Base-by-base conservation (phyloP, 1,140 invertebrate genomes). In the Scylla paramamosain region DNA sequence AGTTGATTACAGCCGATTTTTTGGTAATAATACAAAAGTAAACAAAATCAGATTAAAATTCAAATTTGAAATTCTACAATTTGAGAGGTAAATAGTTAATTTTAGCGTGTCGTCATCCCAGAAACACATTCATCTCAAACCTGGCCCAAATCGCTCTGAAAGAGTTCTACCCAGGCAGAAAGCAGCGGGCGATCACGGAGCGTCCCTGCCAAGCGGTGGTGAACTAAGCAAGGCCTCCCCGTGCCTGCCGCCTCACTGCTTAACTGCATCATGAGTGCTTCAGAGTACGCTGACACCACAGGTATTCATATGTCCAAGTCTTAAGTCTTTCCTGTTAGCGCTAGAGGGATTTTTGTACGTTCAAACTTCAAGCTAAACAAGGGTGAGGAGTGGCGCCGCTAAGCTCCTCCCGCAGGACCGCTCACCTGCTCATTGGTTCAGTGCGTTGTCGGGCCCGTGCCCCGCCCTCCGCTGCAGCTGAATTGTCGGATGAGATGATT, bases 401-500 rank as follows among this genome's bases (percentile, higher is more conserved):
- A 77, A 7, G n/a, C 20, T n/a, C 67, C 67, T 77, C 67, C 67
- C 67, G 67, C 67, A n/a, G 67, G 67, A 7, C 67, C 67, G 67
- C 16, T 77, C 67, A 77, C 67, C 67, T 77, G 67, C n/a, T n/a
- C 67, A 77, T 77, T 77, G 67, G 67, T n/a, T 12, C 20, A n/a
- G 67, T 25, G 67, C 25, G 67, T 77, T 7, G 92, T 14, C 32
- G 92, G 14, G 4, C 48, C 20, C 83, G 52, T 28, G 31, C 59
- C 83, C 82, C 32, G 83, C 48, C 48, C 32, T 46, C 92, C 87
- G 16, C 46, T 29, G n/a, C 45, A 25, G 29, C 84, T 59, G 48
- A 87, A 93, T 88, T 93, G 92, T 93, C 92, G 84, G 83, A 59
- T 87, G 83, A 83, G 83, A 31, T 32, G 31, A 93, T 88, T 93